Evolutionary conservation across 2,888 invertebrate species (phyloP), one percentile per base, ranked within the genome.

Genomic region (Latheticus oryzae): DNA sequence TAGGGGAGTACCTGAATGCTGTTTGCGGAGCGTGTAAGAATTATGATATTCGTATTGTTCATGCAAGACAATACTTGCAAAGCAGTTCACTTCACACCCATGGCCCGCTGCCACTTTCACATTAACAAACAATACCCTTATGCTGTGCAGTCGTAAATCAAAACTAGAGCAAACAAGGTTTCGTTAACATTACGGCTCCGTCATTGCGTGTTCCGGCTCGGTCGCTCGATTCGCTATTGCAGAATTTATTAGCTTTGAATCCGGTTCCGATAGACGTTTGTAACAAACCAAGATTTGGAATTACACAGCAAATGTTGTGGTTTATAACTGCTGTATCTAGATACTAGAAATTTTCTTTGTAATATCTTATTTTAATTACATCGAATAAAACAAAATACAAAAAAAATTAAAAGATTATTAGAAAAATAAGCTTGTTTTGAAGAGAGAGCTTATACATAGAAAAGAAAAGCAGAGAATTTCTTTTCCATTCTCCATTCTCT

Each of bases 41-140:
- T 73, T 73, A 74, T 73, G 72, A 73, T 70, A 65, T 73, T 69
- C 62, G 72, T 68, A 73, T 74, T 74, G 74, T 73, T 71, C 72
- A 58, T 40, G 59, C 66, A 72, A 75, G 72, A 75, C 73, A 75
- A 75, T 75, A 69, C 73, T 68, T 61, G 64, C 66, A 65, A 70
- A 67, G 59, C 65, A 68, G 72, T 75, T 75, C 73, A 73, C 73
- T 75, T 75, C 73, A 73, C 73, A 75, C 73, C 73, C 73, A 71
- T 71, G 65, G 67, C 65, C 63, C 64, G 59, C 62, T 59, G 56
- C 58, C 63, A 62, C 66, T 66, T 42, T 66, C 68, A 64, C 66
- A 72, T 74, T 73, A 73, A 69, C 72, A 74, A 73, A 73, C 73
- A 74, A 73, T 73, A 64, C 71, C 66, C 68, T 68, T 67, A 68